phyloP scores from a whole-genome alignment of 2,113 vertebrate species.

The Seriola dumerili region DNA sequence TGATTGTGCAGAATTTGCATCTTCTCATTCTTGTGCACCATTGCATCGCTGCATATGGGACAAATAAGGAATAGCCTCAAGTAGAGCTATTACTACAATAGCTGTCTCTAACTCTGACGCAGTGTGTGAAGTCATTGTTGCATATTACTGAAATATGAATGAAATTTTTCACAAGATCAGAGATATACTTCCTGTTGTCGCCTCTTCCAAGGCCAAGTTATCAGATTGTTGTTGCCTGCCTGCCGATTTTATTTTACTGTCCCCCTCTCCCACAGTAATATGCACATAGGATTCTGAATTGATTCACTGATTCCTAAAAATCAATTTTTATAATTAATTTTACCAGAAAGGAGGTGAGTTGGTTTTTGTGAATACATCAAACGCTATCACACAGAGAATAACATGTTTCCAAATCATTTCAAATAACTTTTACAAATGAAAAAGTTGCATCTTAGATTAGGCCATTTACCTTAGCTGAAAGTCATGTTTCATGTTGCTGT shows the following conservation, averaged over 20 bases:
- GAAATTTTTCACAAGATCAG: neutral
- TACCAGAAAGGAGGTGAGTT: neutral
- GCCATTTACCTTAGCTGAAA: neutral
- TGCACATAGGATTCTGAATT: neutral
- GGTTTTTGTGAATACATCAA: no score
- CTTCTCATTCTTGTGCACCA: constrained; percentile 27
- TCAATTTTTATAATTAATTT: neutral
- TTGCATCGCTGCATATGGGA: constrained; percentile 16
- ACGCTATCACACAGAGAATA: neutral
- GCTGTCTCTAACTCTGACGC: constrained; percentile 21
- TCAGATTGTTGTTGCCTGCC: no score
- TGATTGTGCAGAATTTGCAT: constrained; percentile 22
- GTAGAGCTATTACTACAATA: constrained; percentile 46
- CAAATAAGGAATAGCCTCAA: constrained; percentile 39
- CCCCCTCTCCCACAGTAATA: neutral
- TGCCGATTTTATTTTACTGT: neutral
- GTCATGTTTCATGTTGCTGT: no score
- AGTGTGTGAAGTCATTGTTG: constrained; percentile 25
- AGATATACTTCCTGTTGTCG: neutral
- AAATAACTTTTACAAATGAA: neutral
- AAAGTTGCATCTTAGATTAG: neutral
- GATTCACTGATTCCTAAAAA: no score
- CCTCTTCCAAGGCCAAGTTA: neutral
- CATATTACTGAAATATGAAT: constrained; percentile 17
- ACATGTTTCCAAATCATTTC: neutral